These are phyloP conservation scores for Rhynchopsitta pachyrhyncha DNA, from an alignment of 2,113 vertebrate genomes.

Conservation along the genomic window DNA sequence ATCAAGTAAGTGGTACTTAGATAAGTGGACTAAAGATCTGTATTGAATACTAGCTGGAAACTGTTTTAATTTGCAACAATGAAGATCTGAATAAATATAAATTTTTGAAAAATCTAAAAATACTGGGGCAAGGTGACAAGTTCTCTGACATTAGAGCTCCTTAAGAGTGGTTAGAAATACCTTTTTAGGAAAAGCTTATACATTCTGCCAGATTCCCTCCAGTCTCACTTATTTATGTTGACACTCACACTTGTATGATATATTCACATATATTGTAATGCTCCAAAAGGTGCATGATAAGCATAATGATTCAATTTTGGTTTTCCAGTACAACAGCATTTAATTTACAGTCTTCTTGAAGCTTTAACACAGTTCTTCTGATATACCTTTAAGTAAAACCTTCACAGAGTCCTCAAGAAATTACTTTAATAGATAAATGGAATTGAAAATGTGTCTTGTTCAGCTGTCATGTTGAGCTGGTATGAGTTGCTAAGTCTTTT, in stretches of 20 bases:
- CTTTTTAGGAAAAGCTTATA: not conserved
- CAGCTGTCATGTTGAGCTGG: not conserved
- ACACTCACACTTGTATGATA: not conserved
- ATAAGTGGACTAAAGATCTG: not conserved
- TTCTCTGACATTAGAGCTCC: not conserved
- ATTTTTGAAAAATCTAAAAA: not conserved
- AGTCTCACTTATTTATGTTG: not conserved
- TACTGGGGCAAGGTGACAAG: not conserved
- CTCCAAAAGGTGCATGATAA: not conserved
- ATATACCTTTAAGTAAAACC: not conserved
- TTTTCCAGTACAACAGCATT: not conserved
- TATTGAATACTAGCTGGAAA: not conserved
- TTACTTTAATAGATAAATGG: not conserved
- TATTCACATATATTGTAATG: not conserved
- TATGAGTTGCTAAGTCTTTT: not conserved
- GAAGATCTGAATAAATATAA: not conserved
- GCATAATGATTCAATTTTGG: not conserved
- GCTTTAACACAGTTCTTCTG: not conserved
- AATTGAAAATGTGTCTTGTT: not conserved
- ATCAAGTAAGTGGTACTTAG: not conserved
- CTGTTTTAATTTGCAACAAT: not conserved
- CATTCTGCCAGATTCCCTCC: not conserved
- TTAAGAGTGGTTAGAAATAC: not conserved
- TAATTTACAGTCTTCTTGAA: not conserved
- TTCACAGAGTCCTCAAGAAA: not conserved